These are phyloP conservation scores for Hyposmocoma kahamanoa DNA, from an alignment of 1,140 invertebrate species.

Conservation along the genomic window DNA sequence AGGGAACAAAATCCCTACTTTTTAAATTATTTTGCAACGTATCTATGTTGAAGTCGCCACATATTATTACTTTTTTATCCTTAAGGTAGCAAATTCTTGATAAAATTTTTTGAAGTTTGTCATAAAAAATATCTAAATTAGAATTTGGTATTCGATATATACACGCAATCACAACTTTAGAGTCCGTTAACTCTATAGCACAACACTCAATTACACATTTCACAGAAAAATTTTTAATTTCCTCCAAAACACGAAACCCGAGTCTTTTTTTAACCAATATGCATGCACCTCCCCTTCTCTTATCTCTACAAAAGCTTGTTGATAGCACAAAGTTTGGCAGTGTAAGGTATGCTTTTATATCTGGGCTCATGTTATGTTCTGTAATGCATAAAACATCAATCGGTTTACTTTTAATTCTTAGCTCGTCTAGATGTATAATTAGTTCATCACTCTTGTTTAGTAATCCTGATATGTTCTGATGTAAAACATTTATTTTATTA, in stretches of 20 bases:
- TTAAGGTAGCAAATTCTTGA: background rate
- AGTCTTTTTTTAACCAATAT: conserved; percentile 3
- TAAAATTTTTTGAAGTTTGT: background rate
- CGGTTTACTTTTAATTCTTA: background rate
- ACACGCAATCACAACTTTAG: conserved; percentile 2
- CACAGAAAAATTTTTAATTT: background rate
- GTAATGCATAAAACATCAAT: conserved; percentile 8
- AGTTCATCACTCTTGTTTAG: background rate
- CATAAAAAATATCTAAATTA: background rate
- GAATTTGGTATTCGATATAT: conserved; percentile 6
- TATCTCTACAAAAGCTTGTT: background rate
- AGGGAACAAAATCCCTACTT: background rate
- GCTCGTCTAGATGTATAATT: background rate
- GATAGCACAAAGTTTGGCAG: background rate
- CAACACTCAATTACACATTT: conserved; percentile 4
- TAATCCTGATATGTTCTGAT: conserved; percentile 8
- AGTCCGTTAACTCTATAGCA: background rate
- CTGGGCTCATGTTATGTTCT: conserved; percentile 4
- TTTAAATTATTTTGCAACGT: background rate
- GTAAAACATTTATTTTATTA: conserved; percentile 1
- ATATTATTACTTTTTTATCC: conserved; percentile 6
- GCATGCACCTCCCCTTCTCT: conserved; percentile 4
- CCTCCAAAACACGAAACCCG: background rate
- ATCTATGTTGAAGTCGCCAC: conserved; percentile 7
- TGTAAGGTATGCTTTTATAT: background rate